Percentiles rank a stretch among this genome's conserved stretches.
phyloP scores from a whole-genome alignment of 2,888 invertebrate species.

The Polylopha cassiicola region DNA sequence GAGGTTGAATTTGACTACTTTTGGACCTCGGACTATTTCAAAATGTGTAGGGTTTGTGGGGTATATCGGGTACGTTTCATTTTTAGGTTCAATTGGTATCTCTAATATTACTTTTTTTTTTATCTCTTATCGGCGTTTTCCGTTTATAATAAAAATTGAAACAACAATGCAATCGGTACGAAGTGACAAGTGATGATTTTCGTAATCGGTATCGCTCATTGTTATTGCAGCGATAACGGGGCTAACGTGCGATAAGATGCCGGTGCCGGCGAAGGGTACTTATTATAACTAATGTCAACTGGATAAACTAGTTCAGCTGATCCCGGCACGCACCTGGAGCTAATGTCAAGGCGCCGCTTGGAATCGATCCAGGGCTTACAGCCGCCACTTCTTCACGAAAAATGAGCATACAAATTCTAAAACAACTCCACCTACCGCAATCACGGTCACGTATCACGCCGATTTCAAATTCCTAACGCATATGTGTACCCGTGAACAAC shows the following conservation, averaged over 20 bases:
- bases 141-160: no score
- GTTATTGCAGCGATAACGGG: slow-evolving; percentile 18
- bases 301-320: slow-evolving; percentile 43
- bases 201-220: slow-evolving; percentile 18
- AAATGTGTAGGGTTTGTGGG: no score
- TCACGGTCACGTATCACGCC: slow-evolving; percentile 1
- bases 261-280: slow-evolving; percentile 22
- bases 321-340: slow-evolving; percentile 57
- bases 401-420: neutral
- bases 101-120: no score
- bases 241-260: slow-evolving; percentile 24
- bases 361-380: slow-evolving; percentile 59
- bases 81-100: no score
- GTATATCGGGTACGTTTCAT: no score
- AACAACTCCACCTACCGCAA: slow-evolving; percentile 4
- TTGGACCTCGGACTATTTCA: no score
- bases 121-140: no score
- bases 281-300: slow-evolving; percentile 34
- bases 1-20: no score
- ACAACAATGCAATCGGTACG: no score
- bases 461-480: slow-evolving; percentile 8
- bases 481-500: no score
- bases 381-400: slow-evolving; percentile 27
- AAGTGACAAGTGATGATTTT: slow-evolving; percentile 20
- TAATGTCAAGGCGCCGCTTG: slow-evolving; percentile 72